Base-by-base conservation (phyloP, 2,797 vertebrate species). In the Spheniscus humboldti region DNA sequence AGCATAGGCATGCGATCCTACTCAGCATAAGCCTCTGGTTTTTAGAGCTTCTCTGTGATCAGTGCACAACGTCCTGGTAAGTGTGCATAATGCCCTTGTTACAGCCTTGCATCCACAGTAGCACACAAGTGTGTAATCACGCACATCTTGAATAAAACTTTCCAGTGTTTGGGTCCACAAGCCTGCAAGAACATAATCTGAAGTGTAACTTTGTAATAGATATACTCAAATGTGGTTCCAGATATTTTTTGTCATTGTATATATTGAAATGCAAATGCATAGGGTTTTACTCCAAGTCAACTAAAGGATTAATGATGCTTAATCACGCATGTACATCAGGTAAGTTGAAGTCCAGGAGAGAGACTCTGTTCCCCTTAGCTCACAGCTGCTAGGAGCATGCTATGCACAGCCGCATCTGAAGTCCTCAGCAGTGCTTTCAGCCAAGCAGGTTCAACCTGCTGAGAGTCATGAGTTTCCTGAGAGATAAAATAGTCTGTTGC, bases 391-490 rank as follows among this genome's bases (percentile, higher is more conserved):
- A 35, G 55, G 11, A 43, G 2, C 1, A 7, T 13, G 13, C 14
- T 23, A 3, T 52, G n/a, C 7, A 17, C 0, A 0, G 9, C 7
- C 15, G 2, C 14, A 35, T 37, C 41, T 82, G 57, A 50, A 74
- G 28, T 43, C 55, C 48, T 64, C 72, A 71, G 27, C 31, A 30
- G 31, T 17, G 18, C 17, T 92, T 86, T 79, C 60, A 63, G 59
- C 27, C 76, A 10, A 69, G 23, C 22, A 75, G 7, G 37, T 64
- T 89, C 50, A 71, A 3, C 25, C 18, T 66, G n/a, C 7, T 59
- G 8, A 50, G 41, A 43, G 20, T 2, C 31, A 41, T 52, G 35
- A 45, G 11, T 74, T 93, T 86, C 24, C 68, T 47, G 15, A 52
- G 64, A 60, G 56, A 33, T 20, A 37, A 73, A 82, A 73, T 19